phyloP scores from a whole-genome alignment of 2,113 vertebrate species.

The Phylloscopus whistleri region DNA sequence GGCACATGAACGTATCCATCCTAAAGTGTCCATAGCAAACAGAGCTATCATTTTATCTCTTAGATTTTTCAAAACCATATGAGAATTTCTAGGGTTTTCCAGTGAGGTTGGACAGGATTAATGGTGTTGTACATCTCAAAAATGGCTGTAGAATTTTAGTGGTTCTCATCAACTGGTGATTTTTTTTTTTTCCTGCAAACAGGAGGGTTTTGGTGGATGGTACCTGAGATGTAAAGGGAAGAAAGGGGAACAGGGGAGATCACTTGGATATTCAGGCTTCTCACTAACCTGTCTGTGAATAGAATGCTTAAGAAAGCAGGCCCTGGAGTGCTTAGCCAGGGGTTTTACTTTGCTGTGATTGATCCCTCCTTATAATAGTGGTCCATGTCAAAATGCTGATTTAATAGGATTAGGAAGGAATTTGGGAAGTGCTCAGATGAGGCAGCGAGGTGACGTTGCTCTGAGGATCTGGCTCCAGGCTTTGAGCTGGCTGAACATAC shows the following conservation, averaged over 20 bases:
- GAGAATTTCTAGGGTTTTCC: not conserved
- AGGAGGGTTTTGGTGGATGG: not conserved
- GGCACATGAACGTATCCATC: rapidly evolving
- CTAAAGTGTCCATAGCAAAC: not conserved
- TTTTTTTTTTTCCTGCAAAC: not conserved
- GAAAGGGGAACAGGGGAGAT: not conserved
- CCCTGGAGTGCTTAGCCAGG: not conserved
- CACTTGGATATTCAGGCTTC: not conserved
- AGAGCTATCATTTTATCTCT: not conserved
- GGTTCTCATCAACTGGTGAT: not conserved
- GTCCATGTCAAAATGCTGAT: not conserved
- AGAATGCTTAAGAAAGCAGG: not conserved
- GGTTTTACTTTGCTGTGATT: not conserved
- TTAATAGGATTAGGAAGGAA: not conserved
- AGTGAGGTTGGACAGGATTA: not conserved
- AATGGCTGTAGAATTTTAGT: not conserved
- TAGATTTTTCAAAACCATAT: not conserved
- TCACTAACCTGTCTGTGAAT: not conserved
- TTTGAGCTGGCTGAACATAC: not conserved
- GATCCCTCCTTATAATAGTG: not conserved
- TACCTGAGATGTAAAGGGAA: not conserved
- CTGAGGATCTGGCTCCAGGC: not conserved
- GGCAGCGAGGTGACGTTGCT: rapidly evolving
- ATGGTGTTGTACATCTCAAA: not conserved
- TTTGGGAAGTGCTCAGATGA: not conserved